phyloP scores from a whole-genome alignment of 2,888 invertebrate species.

The Melitaea athalia region DNA sequence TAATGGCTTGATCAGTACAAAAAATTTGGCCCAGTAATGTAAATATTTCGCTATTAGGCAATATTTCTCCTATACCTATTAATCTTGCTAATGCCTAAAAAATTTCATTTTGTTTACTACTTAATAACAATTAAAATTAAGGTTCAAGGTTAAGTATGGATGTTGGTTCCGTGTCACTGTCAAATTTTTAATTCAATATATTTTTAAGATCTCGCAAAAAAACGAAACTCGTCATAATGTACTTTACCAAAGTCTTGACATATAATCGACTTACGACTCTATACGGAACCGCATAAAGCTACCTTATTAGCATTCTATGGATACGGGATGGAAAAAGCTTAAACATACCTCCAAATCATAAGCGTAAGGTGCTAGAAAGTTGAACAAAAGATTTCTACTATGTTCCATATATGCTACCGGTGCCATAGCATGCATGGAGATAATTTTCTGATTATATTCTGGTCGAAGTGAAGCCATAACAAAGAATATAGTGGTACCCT shows the following conservation, averaged over 20 bases:
- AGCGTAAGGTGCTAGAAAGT: constrained; percentile 67
- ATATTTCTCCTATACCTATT: constrained; percentile 81
- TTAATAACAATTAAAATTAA: too few species aligned
- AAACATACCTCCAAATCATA: background rate
- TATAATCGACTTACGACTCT: too few species aligned
- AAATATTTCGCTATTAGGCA: constrained; percentile 79
- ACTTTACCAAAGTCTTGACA: too few species aligned
- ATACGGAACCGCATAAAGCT: too few species aligned
- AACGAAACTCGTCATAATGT: too few species aligned
- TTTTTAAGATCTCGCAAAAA: too few species aligned
- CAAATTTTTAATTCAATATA: too few species aligned
- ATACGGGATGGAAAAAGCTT: background rate
- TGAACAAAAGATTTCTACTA: constrained; percentile 74
- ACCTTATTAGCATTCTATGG: background rate
- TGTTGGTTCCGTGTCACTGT: too few species aligned
- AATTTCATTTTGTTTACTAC: background rate
- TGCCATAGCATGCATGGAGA: constrained; percentile 63
- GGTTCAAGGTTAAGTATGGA: too few species aligned
- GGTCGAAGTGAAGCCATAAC: constrained; percentile 63
- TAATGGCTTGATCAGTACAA: constrained; percentile 76
- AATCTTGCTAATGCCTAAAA: constrained; percentile 63
- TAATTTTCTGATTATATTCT: constrained; percentile 83
- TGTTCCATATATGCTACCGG: constrained; percentile 74
- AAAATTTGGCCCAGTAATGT: constrained; percentile 68
- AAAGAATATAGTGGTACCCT: constrained; percentile 65